phyloP scores from a whole-genome alignment of 2,797 vertebrate species.

The Propithecus deckenii region DNA sequence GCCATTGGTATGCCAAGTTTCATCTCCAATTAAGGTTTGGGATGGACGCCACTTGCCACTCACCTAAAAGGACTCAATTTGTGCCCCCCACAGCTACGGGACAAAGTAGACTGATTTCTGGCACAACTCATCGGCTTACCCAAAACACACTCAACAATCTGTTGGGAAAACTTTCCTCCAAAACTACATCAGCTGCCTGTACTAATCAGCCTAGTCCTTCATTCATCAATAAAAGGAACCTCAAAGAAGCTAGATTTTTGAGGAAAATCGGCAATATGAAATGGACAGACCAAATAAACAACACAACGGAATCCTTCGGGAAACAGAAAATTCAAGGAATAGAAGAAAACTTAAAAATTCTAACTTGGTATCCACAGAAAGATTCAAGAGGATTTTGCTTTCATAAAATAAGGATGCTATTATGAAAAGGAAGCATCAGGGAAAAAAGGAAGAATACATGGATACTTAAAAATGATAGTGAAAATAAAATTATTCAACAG shows the following conservation, averaged over 20 bases:
- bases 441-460: background rate
- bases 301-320: background rate
- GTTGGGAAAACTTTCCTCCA: background rate
- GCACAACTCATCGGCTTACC: background rate
- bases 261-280: background rate
- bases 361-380: background rate
- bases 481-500: background rate
- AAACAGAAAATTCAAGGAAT: conserved; percentile 1
- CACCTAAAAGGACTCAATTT: background rate
- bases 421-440: background rate
- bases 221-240: background rate
- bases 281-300: background rate
- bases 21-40: background rate
- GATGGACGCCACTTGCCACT: background rate
- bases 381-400: background rate
- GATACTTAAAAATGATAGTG: background rate
- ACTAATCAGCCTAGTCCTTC: background rate
- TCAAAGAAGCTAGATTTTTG: background rate
- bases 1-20: background rate
- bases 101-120: background rate
- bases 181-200: background rate
- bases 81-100: background rate
- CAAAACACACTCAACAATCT: background rate
- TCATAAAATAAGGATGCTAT: background rate
- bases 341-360: background rate